Evolutionary conservation across 2,888 invertebrate genomes (phyloP).

Genomic region (Ametastegia equiseti): DNA sequence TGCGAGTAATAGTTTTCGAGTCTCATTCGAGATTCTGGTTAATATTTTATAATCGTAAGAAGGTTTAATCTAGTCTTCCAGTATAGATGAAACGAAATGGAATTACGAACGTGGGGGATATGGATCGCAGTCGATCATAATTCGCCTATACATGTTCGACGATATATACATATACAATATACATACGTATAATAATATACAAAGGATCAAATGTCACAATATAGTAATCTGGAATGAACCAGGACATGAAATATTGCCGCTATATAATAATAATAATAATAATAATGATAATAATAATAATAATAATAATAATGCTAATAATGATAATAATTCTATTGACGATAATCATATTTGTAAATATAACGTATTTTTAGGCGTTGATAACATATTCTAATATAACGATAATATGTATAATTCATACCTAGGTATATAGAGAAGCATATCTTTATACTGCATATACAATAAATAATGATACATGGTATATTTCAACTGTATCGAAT

Average conservation of each 20-base stretch:
- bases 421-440: not conserved
- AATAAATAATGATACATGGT: not conserved
- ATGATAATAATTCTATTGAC: too few relatives aligned
- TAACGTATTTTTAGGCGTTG: not conserved
- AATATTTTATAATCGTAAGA: conserved; percentile 18
- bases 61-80: conserved; percentile 70
- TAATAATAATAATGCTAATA: too few relatives aligned
- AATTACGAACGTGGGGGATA: conserved; percentile 2
- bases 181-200: not conserved
- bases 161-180: not conserved
- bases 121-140: conserved; percentile 5
- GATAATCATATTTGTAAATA: conserved; percentile 6
- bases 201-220: conserved; percentile 32
- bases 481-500: not conserved
- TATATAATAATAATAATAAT: conserved; percentile 5
- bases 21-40: conserved; percentile 63
- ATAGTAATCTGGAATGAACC: conserved; percentile 51
- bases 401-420: not conserved
- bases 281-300: too few relatives aligned
- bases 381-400: conserved; percentile 30
- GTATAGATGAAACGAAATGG: conserved; percentile 55
- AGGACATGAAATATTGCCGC: conserved; percentile 47
- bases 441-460: conserved; percentile 31
- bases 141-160: not conserved
- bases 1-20: conserved; percentile 54